Evolutionary conservation across 2,888 invertebrate genomes (phyloP).

Genomic region (Cecidostiba fungosa): DNA sequence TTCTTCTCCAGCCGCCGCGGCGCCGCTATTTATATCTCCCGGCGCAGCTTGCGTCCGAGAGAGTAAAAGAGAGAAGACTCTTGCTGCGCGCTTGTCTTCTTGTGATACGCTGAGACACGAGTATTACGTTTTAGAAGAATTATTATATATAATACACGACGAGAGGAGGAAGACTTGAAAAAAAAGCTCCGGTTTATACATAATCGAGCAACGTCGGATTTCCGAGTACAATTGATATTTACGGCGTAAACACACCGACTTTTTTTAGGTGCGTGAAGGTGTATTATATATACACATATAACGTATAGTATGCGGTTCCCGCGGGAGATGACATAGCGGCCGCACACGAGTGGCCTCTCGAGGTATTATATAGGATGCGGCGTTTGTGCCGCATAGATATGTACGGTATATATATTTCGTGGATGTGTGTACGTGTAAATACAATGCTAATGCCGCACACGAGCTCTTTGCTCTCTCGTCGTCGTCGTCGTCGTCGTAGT

Average conservation of each 20-base stretch:
- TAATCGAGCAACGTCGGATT: not conserved
- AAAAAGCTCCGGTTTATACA: no score
- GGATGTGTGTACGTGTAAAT: slow-evolving; percentile 9
- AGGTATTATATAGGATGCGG: not conserved
- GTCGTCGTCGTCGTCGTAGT: not conserved
- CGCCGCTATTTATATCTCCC: slow-evolving; percentile 64
- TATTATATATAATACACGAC: no score
- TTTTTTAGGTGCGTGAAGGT: not conserved
- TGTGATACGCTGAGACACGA: not conserved
- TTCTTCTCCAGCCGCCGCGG: slow-evolving; percentile 61
- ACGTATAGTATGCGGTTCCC: not conserved
- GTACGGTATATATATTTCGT: not conserved
- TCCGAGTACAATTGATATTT: slow-evolving; percentile 37
- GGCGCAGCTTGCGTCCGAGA: slow-evolving; percentile 30
- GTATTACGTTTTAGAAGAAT: no score
- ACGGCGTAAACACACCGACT: slow-evolving; percentile 30
- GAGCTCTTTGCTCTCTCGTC: not conserved
- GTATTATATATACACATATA: not conserved
- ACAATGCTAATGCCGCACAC: slow-evolving; percentile 22
- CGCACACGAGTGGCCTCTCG: slow-evolving; percentile 2
- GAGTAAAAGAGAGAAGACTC: not conserved
- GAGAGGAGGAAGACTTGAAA: no score
- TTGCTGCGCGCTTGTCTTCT: not conserved
- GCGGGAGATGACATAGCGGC: slow-evolving; percentile 18
- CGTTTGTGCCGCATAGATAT: not conserved